phyloP scores from a whole-genome alignment of 2,888 invertebrate species.

The Ditula angustiorana region DNA sequence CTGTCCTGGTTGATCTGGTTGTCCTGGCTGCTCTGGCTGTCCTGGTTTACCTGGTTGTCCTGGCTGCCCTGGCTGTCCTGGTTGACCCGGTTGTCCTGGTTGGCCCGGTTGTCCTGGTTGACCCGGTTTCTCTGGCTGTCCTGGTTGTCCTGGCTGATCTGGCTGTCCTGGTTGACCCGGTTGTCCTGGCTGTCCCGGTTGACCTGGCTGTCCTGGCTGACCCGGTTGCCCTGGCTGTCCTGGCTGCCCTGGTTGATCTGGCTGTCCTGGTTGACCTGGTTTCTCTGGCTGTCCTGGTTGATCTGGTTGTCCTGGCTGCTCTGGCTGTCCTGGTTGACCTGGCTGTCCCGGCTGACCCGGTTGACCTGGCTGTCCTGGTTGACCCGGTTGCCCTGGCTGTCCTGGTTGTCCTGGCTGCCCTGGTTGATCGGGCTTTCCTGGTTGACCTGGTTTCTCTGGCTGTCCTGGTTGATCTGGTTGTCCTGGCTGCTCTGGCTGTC shows the following conservation, averaged over 20 bases:
- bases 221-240: no score
- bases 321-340: not conserved
- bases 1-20: not conserved
- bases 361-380: conserved; percentile 1
- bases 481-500: not conserved
- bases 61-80: not conserved
- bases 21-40: not conserved
- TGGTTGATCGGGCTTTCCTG: no score
- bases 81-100: not conserved
- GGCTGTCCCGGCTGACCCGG: not conserved
- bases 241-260: not conserved
- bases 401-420: conserved; percentile 16
- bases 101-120: not conserved
- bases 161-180: not conserved
- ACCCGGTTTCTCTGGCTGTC: not conserved
- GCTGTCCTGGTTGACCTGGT: not conserved
- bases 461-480: not conserved
- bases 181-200: not conserved
- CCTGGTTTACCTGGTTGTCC: not conserved
- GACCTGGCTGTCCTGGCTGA: no score
- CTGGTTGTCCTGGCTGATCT: not conserved
- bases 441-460: no score
- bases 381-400: not conserved
- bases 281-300: not conserved
- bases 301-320: not conserved